A percentile compares a stretch with the other conserved stretches of the same genome.
These are phyloP conservation scores for Paraescarpia echinospica DNA, from an alignment of 1,140 invertebrate species.

Conservation along the genomic window DNA sequence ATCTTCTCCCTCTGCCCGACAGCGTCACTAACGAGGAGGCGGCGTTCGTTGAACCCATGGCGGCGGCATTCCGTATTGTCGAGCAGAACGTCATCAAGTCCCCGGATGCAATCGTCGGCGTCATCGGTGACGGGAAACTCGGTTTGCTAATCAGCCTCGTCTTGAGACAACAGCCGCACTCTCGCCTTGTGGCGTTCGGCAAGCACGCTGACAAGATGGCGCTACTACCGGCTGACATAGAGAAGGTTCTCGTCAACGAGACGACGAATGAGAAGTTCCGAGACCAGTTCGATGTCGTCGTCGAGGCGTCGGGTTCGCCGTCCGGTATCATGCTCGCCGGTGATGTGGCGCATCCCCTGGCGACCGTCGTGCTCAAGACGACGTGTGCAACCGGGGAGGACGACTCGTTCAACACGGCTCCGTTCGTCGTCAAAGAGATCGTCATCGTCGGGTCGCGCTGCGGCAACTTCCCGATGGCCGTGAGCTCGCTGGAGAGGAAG, in stretches of 20 bases:
- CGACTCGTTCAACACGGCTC: constrained; percentile 18
- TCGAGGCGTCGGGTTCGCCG: constrained; percentile 19
- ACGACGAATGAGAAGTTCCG: background rate
- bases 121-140: constrained; percentile 23
- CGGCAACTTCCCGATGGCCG: constrained; percentile 23
- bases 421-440: constrained; percentile 22
- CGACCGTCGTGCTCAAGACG: constrained; percentile 17
- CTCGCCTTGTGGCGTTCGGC: background rate
- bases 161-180: constrained; percentile 2
- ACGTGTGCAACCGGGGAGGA: constrained; percentile 9
- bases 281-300: constrained; percentile 16
- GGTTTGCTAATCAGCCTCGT: constrained; percentile 18
- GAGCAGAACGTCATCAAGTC: constrained; percentile 16
- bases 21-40: constrained; percentile 11
- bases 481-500: background rate
- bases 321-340: constrained; percentile 13
- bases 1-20: constrained; percentile 12
- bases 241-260: constrained; percentile 14
- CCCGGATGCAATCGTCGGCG: constrained; percentile 15
- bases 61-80: constrained; percentile 19
- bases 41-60: constrained; percentile 21
- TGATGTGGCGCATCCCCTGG: constrained; percentile 1
- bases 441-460: constrained; percentile 20
- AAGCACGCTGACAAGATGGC: constrained; percentile 17
- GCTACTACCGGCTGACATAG: background rate